Evolutionary conservation across 2,113 vertebrate species (phyloP).

Genomic region (Ammodytes dubius): DNA sequence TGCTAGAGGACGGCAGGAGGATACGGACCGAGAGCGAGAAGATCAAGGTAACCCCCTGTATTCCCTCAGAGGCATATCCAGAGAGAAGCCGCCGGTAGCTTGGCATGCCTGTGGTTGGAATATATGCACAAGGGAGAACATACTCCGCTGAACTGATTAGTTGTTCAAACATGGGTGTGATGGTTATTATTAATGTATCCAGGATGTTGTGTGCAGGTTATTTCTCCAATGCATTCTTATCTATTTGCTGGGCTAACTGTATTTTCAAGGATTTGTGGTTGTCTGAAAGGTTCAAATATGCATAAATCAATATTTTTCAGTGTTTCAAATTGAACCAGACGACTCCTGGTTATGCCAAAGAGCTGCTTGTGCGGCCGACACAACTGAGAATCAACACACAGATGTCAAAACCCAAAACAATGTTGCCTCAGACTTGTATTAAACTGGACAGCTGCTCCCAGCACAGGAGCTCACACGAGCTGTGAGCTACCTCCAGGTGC

Average conservation of each 20-base stretch:
- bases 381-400: conserved; percentile 22
- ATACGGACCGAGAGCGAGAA: conserved; percentile 92
- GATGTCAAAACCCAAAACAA: conserved; percentile 48
- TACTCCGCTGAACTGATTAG: conserved; percentile 32
- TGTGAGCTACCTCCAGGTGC: conserved; percentile 5
- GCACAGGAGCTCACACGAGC: conserved; percentile 35
- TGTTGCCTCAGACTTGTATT: not conserved
- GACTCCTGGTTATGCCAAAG: not conserved
- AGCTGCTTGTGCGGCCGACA: conserved; percentile 9
- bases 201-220: not conserved
- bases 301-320: not conserved
- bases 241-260: not conserved
- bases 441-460: conserved; percentile 33
- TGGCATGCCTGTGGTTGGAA: conserved; percentile 30
- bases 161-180: conserved; percentile 34
- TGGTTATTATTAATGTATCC: conserved; percentile 27
- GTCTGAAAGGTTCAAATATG: not conserved
- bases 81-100: conserved; percentile 15
- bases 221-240: not conserved
- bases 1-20: conserved; percentile 89
- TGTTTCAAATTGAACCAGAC: not conserved
- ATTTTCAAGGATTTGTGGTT: not conserved
- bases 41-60: conserved; percentile 89
- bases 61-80: conserved; percentile 14
- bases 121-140: conserved; percentile 17